Percentiles rank a stretch among this genome's conserved stretches.
These are phyloP conservation scores for Scomber colias DNA, from an alignment of 2,113 vertebrate genomes.

Conservation along the genomic window DNA sequence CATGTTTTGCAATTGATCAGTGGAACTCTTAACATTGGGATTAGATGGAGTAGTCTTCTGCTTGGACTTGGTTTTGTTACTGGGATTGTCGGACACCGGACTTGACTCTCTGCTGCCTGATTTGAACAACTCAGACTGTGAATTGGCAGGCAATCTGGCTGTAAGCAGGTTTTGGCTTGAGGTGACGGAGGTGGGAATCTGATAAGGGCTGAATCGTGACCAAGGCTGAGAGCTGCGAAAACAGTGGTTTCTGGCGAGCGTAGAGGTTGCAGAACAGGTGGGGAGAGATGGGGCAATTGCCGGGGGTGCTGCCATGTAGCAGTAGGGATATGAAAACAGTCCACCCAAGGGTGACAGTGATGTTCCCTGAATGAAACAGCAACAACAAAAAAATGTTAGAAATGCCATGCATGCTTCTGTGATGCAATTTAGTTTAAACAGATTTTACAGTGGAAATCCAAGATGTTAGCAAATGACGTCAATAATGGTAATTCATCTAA, in stretches of 20 bases:
- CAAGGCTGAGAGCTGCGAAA: constrained; percentile 88
- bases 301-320: constrained; percentile 89
- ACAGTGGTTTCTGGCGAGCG: constrained; percentile 86
- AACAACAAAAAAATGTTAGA: too few species aligned
- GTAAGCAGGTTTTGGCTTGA: constrained; percentile 86
- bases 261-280: constrained; percentile 82
- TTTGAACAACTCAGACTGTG: constrained; percentile 83
- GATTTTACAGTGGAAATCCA: not conserved
- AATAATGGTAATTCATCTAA: not conserved
- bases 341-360: constrained; percentile 92
- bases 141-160: constrained; percentile 73
- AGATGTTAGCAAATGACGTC: not conserved
- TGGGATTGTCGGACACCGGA: constrained; percentile 82
- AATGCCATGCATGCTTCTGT: too few species aligned
- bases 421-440: not conserved
- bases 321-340: constrained; percentile 93
- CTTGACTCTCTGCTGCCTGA: constrained; percentile 85
- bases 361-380: constrained; percentile 86
- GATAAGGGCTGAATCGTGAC: constrained; percentile 93
- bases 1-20: constrained; percentile 89
- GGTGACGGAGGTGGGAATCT: constrained; percentile 86
- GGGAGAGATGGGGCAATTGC: constrained; percentile 87
- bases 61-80: constrained; percentile 77
- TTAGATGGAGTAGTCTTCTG: constrained; percentile 83
- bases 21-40: constrained; percentile 82